phyloP scores from a whole-genome alignment of 2,113 vertebrate genomes.

The Salminus brasiliensis region DNA sequence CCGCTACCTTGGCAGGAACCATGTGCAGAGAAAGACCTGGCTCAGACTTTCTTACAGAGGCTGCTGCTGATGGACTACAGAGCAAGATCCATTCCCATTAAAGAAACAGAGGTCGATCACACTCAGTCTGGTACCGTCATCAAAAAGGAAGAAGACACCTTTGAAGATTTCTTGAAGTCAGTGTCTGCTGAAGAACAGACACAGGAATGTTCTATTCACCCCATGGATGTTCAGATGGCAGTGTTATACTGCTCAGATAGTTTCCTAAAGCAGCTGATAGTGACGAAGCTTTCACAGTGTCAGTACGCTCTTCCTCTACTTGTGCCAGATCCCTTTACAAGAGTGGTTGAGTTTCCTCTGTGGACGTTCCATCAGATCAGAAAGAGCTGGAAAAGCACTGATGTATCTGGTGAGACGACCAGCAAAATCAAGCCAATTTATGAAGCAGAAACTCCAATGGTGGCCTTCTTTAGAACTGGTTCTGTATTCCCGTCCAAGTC shows the following conservation, averaged over 20 bases:
- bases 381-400: slow-evolving; percentile 70
- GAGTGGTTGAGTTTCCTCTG: slow-evolving; percentile 69
- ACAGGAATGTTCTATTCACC: slow-evolving; percentile 65
- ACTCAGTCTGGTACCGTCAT: not conserved
- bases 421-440: slow-evolving; percentile 63
- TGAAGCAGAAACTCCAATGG: slow-evolving; percentile 64
- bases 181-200: slow-evolving; percentile 38
- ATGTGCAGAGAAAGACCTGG: slow-evolving; percentile 60
- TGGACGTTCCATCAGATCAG: slow-evolving; percentile 74
- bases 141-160: slow-evolving; percentile 10
- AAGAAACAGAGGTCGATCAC: not conserved
- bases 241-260: slow-evolving; percentile 75
- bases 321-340: slow-evolving; percentile 64
- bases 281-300: slow-evolving; percentile 76
- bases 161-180: slow-evolving; percentile 39
- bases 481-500: slow-evolving; percentile 77
- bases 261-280: slow-evolving; percentile 72
- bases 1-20: not conserved
- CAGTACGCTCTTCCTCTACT: slow-evolving; percentile 78
- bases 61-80: slow-evolving; percentile 65
- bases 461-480: slow-evolving; percentile 76
- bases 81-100: slow-evolving; percentile 63
- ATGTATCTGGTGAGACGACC: not conserved
- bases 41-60: slow-evolving; percentile 65
- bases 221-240: slow-evolving; percentile 80